phyloP scores from a whole-genome alignment of 2,797 vertebrate species.

The Xenops minutus region DNA sequence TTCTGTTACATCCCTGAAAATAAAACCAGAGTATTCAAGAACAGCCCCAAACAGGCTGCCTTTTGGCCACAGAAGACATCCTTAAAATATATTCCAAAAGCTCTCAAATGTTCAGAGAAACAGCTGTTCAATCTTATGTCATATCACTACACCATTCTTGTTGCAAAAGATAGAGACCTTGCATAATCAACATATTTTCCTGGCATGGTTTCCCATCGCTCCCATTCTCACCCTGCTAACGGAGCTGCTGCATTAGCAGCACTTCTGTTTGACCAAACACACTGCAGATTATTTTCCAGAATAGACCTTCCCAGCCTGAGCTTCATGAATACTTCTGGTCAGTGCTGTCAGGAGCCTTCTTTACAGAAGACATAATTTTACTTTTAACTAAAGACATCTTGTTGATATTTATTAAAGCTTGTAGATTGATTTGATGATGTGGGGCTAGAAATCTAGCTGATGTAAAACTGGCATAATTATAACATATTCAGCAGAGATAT shows the following conservation, averaged over 20 bases:
- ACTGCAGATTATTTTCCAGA: not conserved
- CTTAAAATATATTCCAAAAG: conserved; percentile 4
- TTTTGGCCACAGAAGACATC: not conserved
- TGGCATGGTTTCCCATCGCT: not conserved
- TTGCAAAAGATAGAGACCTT: conserved; percentile 30
- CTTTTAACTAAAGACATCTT: not conserved
- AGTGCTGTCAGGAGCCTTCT: not conserved
- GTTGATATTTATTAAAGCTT: not conserved
- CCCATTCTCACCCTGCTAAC: not conserved
- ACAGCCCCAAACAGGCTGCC: not conserved
- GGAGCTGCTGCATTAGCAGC: conserved; percentile 8
- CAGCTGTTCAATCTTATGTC: conserved; percentile 22
- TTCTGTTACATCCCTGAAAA: conserved; percentile 7
- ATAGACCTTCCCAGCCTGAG: not conserved
- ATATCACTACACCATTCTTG: not conserved
- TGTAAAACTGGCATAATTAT: not conserved
- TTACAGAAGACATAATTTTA: not conserved
- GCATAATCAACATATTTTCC: conserved; percentile 40
- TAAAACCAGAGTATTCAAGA: not conserved
- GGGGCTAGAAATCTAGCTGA: not conserved
- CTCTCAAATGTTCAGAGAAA: conserved; percentile 8
- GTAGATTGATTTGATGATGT: not conserved
- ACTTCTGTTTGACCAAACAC: conserved; percentile 12
- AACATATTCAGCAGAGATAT: not conserved
- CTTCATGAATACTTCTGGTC: not conserved